Evolutionary conservation across 2,888 invertebrate species (phyloP), one percentile per base, ranked within the genome.

Genomic region (Criorhina ranunculi): DNA sequence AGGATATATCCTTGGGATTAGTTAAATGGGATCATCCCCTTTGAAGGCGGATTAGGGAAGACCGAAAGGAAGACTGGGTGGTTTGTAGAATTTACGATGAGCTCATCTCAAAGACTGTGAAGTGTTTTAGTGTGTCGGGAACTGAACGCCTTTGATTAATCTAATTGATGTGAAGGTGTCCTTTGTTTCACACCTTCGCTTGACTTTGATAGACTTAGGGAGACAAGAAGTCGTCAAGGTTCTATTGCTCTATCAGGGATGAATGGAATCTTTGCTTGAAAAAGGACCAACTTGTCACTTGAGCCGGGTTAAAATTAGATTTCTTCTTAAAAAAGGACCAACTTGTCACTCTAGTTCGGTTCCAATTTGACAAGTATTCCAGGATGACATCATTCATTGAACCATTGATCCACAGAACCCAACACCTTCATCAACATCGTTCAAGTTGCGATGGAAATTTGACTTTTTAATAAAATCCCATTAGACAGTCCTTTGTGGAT

Each of bases 1-100:
- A 53, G 79, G 79, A 75, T 70, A 66, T 44, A 69, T 64, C 46
- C 64, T 64, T 64, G 49, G 79, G 85, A 85, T 85, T 85, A 85
- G 80, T 66, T 40, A 79, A 85, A 80, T 85, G 70, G 79, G 85
- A 85, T 85, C 75, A 85, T 85, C 80, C 55, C 55, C 7, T 9
- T 59, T 46, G 19, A 77, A 59, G 64, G 12, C 37, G 70, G 64
- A 70, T 75, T 55, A 70, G 60, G 24, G 33, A 64, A 85, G 24
- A 24, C 24, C 67, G 33, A 83, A 67, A 35, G 57, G 29, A 35
- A 70, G 24, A 29, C 37, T 11, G 15, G 5, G 70, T 17, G 51
- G 19, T 66, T 33, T 55, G 62, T 44, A 42, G 67, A 75, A 85
- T 64, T 46, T 33, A 57, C 59, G 31, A 51, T 33, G 46, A 49